phyloP scores from a whole-genome alignment of 2,113 vertebrate species.

The Fregata magnificens region DNA sequence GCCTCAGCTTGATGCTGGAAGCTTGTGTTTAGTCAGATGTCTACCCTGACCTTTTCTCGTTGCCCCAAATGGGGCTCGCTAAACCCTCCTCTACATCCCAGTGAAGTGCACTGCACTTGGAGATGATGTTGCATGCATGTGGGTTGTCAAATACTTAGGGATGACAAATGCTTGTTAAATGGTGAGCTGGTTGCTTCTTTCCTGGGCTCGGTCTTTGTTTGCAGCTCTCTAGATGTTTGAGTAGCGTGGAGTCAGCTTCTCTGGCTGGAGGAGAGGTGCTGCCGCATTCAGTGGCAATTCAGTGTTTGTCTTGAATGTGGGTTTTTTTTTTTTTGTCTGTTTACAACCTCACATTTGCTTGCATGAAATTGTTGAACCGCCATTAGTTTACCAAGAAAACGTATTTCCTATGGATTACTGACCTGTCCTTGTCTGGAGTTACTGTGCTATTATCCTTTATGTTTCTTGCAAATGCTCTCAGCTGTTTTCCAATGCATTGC shows the following conservation, averaged over 20 bases:
- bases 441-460: neutral
- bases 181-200: neutral
- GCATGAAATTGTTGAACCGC: neutral
- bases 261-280: neutral
- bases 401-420: neutral
- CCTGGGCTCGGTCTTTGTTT: neutral
- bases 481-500: accelerated
- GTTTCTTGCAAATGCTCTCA: neutral
- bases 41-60: neutral
- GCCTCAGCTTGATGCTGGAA: neutral
- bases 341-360: neutral
- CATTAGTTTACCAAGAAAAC: neutral
- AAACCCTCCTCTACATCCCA: neutral
- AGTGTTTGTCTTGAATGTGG: neutral
- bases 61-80: accelerated
- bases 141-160: neutral
- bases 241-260: neutral
- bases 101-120: neutral
- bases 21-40: neutral
- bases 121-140: accelerated
- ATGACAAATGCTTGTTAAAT: neutral
- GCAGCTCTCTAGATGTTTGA: neutral
- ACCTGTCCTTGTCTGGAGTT: slow-evolving; percentile 12
- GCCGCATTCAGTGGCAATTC: accelerated
- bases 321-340: neutral